Percentiles rank a stretch among this genome's conserved stretches.
phyloP scores from a whole-genome alignment of 2,797 vertebrate genomes.

The Cryptoblepharus egeriae region DNA sequence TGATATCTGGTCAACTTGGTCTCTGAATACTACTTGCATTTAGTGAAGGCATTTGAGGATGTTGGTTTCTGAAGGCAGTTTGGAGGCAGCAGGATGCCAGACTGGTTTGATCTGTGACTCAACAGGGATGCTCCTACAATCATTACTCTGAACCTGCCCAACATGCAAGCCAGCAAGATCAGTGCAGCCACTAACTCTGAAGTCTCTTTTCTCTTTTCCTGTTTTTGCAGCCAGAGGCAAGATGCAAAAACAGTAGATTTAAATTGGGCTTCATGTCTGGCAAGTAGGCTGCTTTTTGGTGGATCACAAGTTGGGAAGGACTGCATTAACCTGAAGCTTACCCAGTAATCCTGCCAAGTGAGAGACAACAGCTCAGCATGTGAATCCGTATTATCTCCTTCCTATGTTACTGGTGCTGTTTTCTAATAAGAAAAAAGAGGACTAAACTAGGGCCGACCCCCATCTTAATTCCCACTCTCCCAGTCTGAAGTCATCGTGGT shows the following conservation, averaged over 20 bases:
- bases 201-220: neutral
- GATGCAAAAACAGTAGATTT: neutral
- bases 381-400: no score
- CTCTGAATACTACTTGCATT: no score
- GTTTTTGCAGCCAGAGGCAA: neutral
- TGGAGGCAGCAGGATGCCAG: no score
- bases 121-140: no score
- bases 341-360: neutral
- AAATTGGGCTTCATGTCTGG: neutral
- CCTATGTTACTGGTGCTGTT: neutral
- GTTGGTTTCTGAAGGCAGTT: no score
- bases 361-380: neutral
- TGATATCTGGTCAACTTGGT: no score
- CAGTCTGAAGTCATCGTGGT: conserved; percentile 42
- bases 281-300: neutral
- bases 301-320: neutral
- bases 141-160: no score
- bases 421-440: neutral
- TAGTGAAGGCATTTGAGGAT: no score
- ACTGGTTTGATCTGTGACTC: no score
- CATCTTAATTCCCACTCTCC: conserved; percentile 17
- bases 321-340: neutral
- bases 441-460: neutral
- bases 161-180: no score
- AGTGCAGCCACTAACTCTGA: no score